Percentiles rank a stretch among this genome's conserved stretches.
Conservation (phyloP, 1,140 invertebrate genomes). For the Bacillus rossius region DNA sequence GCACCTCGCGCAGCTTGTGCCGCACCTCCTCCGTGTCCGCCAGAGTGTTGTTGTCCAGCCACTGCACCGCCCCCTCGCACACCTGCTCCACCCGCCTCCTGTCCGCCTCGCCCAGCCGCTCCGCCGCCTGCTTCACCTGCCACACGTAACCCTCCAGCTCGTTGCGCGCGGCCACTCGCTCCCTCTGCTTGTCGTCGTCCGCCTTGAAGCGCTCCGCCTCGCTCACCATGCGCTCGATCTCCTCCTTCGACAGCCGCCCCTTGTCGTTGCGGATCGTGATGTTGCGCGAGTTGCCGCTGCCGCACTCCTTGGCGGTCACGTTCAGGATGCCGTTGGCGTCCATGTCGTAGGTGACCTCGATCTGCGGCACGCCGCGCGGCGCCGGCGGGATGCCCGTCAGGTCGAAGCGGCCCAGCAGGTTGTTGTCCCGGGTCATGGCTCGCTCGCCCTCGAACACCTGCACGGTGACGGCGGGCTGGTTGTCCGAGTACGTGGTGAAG, state of each 20-base stretch:
- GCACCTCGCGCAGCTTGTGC: slow-evolving; percentile 40
- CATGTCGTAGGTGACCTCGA: slow-evolving; percentile 53
- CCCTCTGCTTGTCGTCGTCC: slow-evolving; percentile 64
- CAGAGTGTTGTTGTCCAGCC: slow-evolving; percentile 49
- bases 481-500: slow-evolving; percentile 61
- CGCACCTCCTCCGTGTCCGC: slow-evolving; percentile 45
- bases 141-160: slow-evolving; percentile 66
- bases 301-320: slow-evolving; percentile 55
- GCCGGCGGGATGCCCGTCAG: slow-evolving; percentile 77
- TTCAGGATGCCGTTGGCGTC: slow-evolving; percentile 57
- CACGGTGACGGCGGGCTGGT: slow-evolving; percentile 63
- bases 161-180: slow-evolving; percentile 53
- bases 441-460: slow-evolving; percentile 78
- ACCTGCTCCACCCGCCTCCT: background rate
- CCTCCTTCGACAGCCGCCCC: slow-evolving; percentile 68
- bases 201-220: slow-evolving; percentile 57
- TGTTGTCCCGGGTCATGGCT: slow-evolving; percentile 74
- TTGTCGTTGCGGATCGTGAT: slow-evolving; percentile 85
- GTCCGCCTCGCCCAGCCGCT: background rate
- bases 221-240: slow-evolving; percentile 76
- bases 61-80: slow-evolving; percentile 21
- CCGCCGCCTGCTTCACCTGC: slow-evolving; percentile 55
- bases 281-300: slow-evolving; percentile 63
- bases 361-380: slow-evolving; percentile 69
- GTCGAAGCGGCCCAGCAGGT: slow-evolving; percentile 72